A percentile compares a stretch with the other conserved stretches of the same genome.
Evolutionary conservation across 2,113 vertebrate genomes (phyloP).

Genomic region (Vicugna pacos): DNA sequence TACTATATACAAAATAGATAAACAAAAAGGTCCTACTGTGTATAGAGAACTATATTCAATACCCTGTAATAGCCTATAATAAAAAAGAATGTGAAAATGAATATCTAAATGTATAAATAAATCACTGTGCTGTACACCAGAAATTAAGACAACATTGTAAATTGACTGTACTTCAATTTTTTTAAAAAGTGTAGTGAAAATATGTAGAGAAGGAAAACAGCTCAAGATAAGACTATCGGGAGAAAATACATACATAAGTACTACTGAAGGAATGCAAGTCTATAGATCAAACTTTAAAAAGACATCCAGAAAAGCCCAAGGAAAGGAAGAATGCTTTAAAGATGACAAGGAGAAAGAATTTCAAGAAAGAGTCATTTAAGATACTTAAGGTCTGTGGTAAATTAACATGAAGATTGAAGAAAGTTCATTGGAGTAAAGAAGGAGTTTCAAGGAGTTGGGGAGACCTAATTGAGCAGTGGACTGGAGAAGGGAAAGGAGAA

Average conservation of each 20-base stretch:
- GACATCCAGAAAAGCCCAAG: not conserved
- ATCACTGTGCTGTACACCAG: no score
- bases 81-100: no score
- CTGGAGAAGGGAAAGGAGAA: not conserved
- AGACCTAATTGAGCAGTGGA: not conserved
- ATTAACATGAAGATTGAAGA: not conserved
- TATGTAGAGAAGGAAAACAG: not conserved
- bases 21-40: no score
- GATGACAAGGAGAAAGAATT: not conserved
- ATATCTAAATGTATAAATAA: no score
- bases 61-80: no score
- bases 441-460: not conserved
- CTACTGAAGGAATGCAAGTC: not conserved
- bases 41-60: no score
- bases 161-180: no score
- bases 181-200: not conserved
- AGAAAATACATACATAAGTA: not conserved
- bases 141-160: no score
- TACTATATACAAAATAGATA: no score
- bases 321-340: not conserved
- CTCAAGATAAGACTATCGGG: not conserved
- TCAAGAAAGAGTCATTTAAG: slow-evolving; percentile 7
- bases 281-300: not conserved
- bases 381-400: not conserved
- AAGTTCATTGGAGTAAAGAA: not conserved